Percentiles rank a stretch among this genome's conserved stretches.
These are phyloP conservation scores for Ischnura elegans DNA, from an alignment of 2,888 invertebrate genomes.

Conservation along the genomic window DNA sequence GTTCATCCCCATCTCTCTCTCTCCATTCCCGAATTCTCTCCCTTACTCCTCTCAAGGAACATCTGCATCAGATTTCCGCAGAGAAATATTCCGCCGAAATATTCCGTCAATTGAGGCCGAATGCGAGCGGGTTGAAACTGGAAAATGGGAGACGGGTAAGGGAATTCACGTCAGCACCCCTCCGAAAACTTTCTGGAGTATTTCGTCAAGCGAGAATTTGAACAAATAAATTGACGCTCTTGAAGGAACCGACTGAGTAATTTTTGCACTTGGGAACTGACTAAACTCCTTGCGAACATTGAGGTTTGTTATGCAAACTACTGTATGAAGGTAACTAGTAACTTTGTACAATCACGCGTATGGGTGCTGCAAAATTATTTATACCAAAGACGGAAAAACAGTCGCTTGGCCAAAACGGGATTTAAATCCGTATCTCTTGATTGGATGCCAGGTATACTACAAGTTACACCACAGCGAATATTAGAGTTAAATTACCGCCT, in stretches of 20 bases:
- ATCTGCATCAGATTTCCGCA: constrained; percentile 40
- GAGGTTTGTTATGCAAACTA: too few relatives aligned
- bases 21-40: neutral
- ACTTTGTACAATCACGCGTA: too few relatives aligned
- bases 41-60: neutral
- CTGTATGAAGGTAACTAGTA: too few relatives aligned
- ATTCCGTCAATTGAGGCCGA: constrained; percentile 55
- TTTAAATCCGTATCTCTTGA: too few relatives aligned
- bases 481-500: too few relatives aligned
- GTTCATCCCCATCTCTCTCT: neutral
- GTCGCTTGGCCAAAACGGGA: too few relatives aligned
- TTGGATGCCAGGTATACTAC: too few relatives aligned
- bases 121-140: neutral
- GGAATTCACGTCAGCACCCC: neutral
- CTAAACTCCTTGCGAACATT: too few relatives aligned
- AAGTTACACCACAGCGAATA: too few relatives aligned
- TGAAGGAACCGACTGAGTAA: neutral
- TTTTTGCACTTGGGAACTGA: too few relatives aligned
- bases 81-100: constrained; percentile 15
- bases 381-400: too few relatives aligned
- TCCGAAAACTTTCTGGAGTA: neutral
- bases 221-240: neutral
- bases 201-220: neutral
- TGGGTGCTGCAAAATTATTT: too few relatives aligned
- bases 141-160: neutral